Percentiles rank a stretch among this genome's conserved stretches.
Evolutionary conservation across 2,797 vertebrate genomes (phyloP).

Genomic region (Odontamblyopus rebecca): DNA sequence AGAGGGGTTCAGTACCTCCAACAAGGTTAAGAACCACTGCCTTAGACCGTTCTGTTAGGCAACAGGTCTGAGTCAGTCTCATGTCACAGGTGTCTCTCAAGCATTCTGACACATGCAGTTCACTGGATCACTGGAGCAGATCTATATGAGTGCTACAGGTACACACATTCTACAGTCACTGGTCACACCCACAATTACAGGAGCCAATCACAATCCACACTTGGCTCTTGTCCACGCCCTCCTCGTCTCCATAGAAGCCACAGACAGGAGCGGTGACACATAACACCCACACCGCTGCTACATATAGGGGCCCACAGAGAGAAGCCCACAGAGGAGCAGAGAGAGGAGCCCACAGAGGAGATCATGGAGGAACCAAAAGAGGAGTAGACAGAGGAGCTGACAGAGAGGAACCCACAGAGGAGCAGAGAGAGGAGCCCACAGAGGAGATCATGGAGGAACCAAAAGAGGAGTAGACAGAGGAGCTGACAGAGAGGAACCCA

Average conservation of each 20-base stretch:
- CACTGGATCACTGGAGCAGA: no score
- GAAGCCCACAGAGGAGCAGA: not conserved
- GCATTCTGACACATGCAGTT: no score
- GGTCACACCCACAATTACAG: not conserved
- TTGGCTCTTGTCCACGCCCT: not conserved
- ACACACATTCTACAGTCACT: not conserved
- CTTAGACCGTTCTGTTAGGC: no score
- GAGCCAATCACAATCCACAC: conserved; percentile 16
- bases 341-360: not conserved
- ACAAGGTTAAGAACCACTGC: no score
- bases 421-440: not conserved
- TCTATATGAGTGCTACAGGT: not conserved
- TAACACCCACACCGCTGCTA: not conserved
- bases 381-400: no score
- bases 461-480: not conserved
- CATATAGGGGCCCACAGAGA: not conserved
- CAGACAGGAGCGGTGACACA: not conserved
- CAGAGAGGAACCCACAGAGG: not conserved
- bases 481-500: not conserved
- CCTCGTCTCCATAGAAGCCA: conserved; percentile 13
- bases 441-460: not conserved
- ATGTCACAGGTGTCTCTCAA: no score
- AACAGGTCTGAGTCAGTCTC: no score
- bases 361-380: no score
- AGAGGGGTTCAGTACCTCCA: no score